Conservation (phyloP, 2,797 vertebrate species). For the Coranthus polyacanthus region DNA sequence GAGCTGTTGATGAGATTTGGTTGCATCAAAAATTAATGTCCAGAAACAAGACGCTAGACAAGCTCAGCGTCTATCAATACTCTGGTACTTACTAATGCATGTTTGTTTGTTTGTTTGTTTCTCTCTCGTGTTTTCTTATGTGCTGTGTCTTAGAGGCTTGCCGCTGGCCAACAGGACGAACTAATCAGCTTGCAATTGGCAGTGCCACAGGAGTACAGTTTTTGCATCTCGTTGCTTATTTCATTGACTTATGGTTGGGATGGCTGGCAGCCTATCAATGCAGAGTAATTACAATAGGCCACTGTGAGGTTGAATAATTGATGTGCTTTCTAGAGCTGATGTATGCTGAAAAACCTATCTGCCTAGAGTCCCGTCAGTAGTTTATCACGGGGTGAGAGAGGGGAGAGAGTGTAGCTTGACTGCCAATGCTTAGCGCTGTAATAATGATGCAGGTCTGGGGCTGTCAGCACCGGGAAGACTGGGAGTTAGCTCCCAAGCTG, state of each 20-base stretch:
- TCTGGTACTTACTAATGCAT: constrained; percentile 7
- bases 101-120: neutral
- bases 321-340: constrained; percentile 84
- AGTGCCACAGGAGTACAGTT: constrained; percentile 63
- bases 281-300: constrained; percentile 86
- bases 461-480: constrained; percentile 70
- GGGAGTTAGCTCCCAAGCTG: constrained; percentile 68
- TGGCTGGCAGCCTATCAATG: constrained; percentile 82
- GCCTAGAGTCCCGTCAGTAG: constrained; percentile 76
- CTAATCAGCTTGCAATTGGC: constrained; percentile 67
- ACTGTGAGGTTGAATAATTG: constrained; percentile 84
- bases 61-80: constrained; percentile 32
- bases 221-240: constrained; percentile 80
- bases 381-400: constrained; percentile 79
- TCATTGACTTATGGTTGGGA: constrained; percentile 80
- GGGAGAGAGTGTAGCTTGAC: constrained; percentile 68
- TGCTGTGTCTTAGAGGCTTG: constrained; percentile 41
- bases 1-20: constrained; percentile 40
- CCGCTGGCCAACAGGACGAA: constrained; percentile 61
- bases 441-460: constrained; percentile 78
- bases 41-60: constrained; percentile 36
- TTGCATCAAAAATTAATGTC: constrained; percentile 51
- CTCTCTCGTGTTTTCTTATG: neutral
- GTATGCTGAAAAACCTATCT: constrained; percentile 82
- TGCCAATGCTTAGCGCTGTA: constrained; percentile 78